Evolutionary conservation across 1,140 invertebrate species (phyloP).

Genomic region (Drosophila dunni): DNA sequence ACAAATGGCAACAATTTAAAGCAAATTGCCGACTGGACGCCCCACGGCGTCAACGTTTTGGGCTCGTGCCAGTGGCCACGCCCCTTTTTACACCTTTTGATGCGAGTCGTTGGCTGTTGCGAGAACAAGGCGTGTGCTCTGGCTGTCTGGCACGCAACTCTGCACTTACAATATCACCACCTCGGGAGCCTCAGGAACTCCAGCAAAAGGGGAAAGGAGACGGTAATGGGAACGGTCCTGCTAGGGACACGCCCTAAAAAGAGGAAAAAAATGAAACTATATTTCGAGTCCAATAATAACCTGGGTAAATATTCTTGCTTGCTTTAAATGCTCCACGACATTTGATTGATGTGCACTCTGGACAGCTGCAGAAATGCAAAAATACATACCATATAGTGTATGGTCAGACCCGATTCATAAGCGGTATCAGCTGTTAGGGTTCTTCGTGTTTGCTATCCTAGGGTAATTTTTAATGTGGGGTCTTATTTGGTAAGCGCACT

Average conservation of each 20-base stretch:
- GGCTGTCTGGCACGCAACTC: constrained; percentile 63
- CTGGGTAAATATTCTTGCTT: constrained; percentile 39
- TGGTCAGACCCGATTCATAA: background rate
- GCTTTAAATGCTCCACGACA: constrained; percentile 68
- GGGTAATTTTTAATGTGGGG: constrained; percentile 64
- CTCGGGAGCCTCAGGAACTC: background rate
- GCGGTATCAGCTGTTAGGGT: constrained; percentile 57
- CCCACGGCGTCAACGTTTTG: constrained; percentile 58
- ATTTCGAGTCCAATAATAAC: constrained; percentile 32
- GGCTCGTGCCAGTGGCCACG: constrained; percentile 56
- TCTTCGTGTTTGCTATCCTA: constrained; percentile 63
- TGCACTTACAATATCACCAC: constrained; percentile 64
- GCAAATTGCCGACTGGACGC: constrained; percentile 70
- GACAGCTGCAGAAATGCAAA: constrained; percentile 73
- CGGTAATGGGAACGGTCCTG: constrained; percentile 11
- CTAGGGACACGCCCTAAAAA: constrained; percentile 57
- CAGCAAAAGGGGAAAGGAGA: background rate
- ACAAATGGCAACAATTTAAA: constrained; percentile 81
- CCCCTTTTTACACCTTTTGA: constrained; percentile 71
- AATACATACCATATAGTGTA: constrained; percentile 36
- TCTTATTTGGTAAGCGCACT: constrained; percentile 53
- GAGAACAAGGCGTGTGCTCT: constrained; percentile 57
- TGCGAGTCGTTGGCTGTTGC: constrained; percentile 44
- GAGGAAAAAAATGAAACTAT: background rate
- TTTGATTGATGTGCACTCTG: constrained; percentile 71